Evolutionary conservation across 2,888 invertebrate species (phyloP), one percentile per base, ranked within the genome.

Genomic region (Ethmia dodecea): DNA sequence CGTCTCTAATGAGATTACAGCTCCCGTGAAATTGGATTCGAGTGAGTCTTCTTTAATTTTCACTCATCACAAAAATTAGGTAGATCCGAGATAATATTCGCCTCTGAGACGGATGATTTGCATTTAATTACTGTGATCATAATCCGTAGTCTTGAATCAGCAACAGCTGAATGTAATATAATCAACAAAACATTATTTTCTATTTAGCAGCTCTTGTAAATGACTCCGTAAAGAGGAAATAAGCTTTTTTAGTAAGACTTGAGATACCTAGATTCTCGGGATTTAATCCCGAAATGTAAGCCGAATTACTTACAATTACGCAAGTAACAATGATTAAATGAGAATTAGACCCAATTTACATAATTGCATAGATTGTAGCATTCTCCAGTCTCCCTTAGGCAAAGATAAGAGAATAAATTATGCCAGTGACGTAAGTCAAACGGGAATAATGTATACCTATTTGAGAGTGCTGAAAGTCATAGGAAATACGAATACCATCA

Each of bases 1-100:
- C 73, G 69, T 67, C 67, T 62, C 74, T 83, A 84, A 83, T 79
- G 73, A 81, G 79, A 81, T 86, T 86, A 83, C 72, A 65, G 71
- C 62, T 73, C 63, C 73, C 69, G 74, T 76, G 72, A 78, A 81
- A 83, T 83, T 83, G 76, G 74, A 79, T 79, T 73, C 73, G 54
- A 74, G 66, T 64, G 69, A 63, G 77, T 78, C 73, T 80, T 79
- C 80, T 81, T 83, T 75, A 80, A 80, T 80, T 81, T 81, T 72
- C 78, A 78, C 69, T 71, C 74, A 70, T 66, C 67, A 66, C 43
- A 74, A 77, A 79, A 81, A 81, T 81, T 77, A 70, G 65, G 62
- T 65, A 56, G 63, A 69, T 64, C 62, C 53, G 52, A 60, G 52
- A 48, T 4, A 5, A 28, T 15, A 8, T 48, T 51, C 50, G 52